Percentiles rank a stretch among this genome's conserved stretches.
phyloP scores from a whole-genome alignment of 1,140 invertebrate genomes.

The Ostrea edulis region DNA sequence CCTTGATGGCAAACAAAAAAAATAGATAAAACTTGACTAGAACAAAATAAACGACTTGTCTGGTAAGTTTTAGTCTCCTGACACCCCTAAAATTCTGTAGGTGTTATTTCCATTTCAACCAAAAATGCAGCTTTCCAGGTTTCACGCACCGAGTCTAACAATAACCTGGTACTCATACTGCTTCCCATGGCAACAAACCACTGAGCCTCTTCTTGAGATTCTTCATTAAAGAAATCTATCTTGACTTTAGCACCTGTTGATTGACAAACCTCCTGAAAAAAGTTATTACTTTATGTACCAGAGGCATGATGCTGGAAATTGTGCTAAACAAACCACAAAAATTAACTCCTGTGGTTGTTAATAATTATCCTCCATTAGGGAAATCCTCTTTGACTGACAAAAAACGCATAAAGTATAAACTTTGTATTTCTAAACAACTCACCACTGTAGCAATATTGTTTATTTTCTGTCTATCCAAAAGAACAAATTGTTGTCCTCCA shows the following conservation, averaged over 20 bases:
- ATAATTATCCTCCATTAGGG: neutral
- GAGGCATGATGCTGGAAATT: neutral
- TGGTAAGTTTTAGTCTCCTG: neutral
- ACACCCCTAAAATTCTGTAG: neutral
- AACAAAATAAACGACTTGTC: neutral
- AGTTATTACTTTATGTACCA: neutral
- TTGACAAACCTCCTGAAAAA: slow-evolving; percentile 67
- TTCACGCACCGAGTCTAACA: slow-evolving; percentile 68
- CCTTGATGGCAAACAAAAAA: too few species aligned
- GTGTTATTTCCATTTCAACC: slow-evolving; percentile 69
- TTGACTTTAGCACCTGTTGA: slow-evolving; percentile 59
- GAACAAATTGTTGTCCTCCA: slow-evolving; percentile 70
- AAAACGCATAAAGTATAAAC: neutral
- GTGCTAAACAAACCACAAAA: neutral
- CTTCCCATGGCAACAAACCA: slow-evolving; percentile 73
- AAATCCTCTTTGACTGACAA: neutral
- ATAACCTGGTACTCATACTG: slow-evolving; percentile 59
- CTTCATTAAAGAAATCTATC: slow-evolving; percentile 71
- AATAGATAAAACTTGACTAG: neutral
- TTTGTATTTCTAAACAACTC: slow-evolving; percentile 40
- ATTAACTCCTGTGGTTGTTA: neutral
- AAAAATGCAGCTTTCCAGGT: slow-evolving; percentile 75
- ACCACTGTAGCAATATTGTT: slow-evolving; percentile 75
- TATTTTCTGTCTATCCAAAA: slow-evolving; percentile 72
- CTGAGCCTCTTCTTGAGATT: slow-evolving; percentile 60